Percentiles rank a stretch among this genome's conserved stretches.
These are phyloP conservation scores for Pseudococcus longispinus DNA, from an alignment of 2,888 invertebrate species.

Conservation along the genomic window DNA sequence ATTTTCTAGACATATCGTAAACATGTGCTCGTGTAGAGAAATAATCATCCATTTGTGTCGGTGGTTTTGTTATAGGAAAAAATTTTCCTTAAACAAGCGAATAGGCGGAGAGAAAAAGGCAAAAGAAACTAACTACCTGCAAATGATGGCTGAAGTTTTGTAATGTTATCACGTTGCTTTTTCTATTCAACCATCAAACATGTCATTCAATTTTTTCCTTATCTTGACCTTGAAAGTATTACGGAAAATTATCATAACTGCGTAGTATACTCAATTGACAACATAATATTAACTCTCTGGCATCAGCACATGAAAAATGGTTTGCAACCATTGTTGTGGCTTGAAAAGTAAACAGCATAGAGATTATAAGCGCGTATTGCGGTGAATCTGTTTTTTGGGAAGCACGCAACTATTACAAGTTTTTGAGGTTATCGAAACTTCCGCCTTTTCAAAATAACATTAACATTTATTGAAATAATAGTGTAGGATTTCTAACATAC, in stretches of 20 bases:
- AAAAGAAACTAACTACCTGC: neutral
- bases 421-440: constrained; percentile 18
- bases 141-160: constrained; percentile 17
- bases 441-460: constrained; percentile 5
- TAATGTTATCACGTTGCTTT: neutral
- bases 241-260: constrained; percentile 22
- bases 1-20: neutral
- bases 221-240: constrained; percentile 1
- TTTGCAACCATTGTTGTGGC: neutral
- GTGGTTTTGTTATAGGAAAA: neutral
- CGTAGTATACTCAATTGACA: constrained; percentile 2
- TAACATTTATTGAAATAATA: neutral
- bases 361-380: neutral
- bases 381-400: constrained; percentile 4
- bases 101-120: neutral
- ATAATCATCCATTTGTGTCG: neutral
- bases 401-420: constrained; percentile 35
- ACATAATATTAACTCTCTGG: neutral
- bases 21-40: neutral
- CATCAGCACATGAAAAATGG: constrained; percentile 5
- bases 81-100: neutral
- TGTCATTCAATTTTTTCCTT: neutral
- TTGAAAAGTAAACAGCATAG: neutral
- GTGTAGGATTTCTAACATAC: neutral
- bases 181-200: constrained; percentile 9